A percentile compares a stretch with the other conserved stretches of the same genome.
Conservation (phyloP, 1,140 invertebrate genomes). For the Cardiocondyla obscurior region DNA sequence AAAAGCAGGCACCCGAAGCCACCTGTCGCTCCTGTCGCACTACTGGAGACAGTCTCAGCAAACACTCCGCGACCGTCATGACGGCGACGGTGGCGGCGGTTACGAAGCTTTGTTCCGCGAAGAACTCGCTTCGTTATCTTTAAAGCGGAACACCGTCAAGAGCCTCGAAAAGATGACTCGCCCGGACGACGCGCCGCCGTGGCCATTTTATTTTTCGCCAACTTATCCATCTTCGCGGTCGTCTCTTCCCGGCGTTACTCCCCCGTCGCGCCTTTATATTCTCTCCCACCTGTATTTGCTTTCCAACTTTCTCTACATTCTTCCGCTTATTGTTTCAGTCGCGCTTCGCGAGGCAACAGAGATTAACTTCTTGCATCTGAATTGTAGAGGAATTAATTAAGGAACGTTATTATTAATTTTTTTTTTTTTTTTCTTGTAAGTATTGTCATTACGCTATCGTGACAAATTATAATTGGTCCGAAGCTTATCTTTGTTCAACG, state of each 20-base stretch:
- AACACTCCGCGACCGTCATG: constrained; percentile 71
- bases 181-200: background rate
- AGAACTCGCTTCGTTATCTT: constrained; percentile 77
- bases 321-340: background rate
- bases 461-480: background rate
- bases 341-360: background rate
- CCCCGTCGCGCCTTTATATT: background rate
- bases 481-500: background rate
- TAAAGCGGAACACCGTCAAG: constrained; percentile 69
- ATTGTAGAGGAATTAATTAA: background rate
- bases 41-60: constrained; percentile 68
- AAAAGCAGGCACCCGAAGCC: constrained; percentile 62
- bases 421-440: no score
- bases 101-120: constrained; percentile 74
- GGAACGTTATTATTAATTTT: no score
- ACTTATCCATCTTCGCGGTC: constrained; percentile 23
- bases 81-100: constrained; percentile 14
- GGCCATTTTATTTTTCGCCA: constrained; percentile 60
- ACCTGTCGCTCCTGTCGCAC: constrained; percentile 75
- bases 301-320: background rate
- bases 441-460: background rate
- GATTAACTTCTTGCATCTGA: background rate
- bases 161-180: background rate
- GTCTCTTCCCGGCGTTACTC: background rate
- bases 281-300: background rate